Evolutionary conservation across 2,888 invertebrate species (phyloP).

Genomic region (Parasteatoda lunata): DNA sequence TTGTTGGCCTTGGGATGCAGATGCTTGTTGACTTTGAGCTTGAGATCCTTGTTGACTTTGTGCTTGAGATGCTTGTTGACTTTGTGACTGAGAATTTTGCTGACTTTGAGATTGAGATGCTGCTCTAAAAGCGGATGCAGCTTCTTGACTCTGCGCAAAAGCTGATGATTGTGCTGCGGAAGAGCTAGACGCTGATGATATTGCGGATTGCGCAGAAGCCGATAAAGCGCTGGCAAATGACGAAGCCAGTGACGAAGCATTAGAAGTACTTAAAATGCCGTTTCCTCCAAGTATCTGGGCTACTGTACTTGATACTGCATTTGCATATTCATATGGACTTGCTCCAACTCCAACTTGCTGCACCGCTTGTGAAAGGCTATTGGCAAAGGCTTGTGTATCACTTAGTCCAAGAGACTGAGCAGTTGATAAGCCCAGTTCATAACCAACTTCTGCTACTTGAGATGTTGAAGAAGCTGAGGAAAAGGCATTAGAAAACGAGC

Average conservation of each 20-base stretch:
- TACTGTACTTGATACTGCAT: slow-evolving; percentile 10
- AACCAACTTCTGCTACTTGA: neutral
- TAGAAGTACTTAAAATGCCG: slow-evolving; percentile 4
- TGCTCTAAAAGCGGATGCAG: neutral
- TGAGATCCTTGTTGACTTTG: neutral
- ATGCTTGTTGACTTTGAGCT: neutral
- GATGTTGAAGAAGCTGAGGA: slow-evolving; percentile 22
- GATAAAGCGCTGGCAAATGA: slow-evolving; percentile 15
- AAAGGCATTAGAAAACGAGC: slow-evolving; percentile 22
- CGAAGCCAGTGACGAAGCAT: slow-evolving; percentile 17
- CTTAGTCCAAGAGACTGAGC: slow-evolving; percentile 10
- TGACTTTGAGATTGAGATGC: slow-evolving; percentile 19
- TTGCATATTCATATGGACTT: slow-evolving; percentile 12
- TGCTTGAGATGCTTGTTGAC: neutral
- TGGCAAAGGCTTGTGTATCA: slow-evolving; percentile 11
- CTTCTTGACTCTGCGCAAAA: neutral
- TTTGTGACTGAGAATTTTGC: neutral
- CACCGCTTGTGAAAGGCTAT: slow-evolving; percentile 6
- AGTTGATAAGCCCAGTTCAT: neutral
- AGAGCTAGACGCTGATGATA: neutral
- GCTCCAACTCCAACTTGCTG: slow-evolving; percentile 17
- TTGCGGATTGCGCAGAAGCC: neutral
- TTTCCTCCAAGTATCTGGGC: neutral
- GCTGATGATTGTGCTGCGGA: slow-evolving; percentile 15
- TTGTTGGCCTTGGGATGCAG: neutral